Base-by-base conservation (phyloP, 2,888 invertebrate species). In the Diaperis boleti region DNA sequence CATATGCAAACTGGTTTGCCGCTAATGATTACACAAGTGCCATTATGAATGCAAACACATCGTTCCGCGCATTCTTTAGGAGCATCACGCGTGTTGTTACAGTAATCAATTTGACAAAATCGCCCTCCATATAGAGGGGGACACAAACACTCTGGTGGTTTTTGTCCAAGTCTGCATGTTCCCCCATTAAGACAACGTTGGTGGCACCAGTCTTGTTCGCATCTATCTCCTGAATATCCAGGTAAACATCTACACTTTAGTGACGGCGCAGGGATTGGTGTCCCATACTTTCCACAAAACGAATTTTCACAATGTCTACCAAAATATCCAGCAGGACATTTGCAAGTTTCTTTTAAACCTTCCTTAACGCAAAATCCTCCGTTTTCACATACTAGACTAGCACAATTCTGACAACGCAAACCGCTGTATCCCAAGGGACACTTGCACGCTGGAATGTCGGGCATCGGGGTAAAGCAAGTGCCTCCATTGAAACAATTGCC, bases 131-230 rank as follows among this genome's bases (percentile, higher is more conserved):
- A 86, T 14, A 79, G 76, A 6, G 77, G 74, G 4, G 80, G 79
- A 72, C 86, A 86, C 20, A 75, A 72, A 71, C 86, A 86, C 49
- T 76, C 75, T 1, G 78, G 76, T 59, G 80, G 78, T 65, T 83
- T 83, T 1, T 74, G 65, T 8, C 78, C 78, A 49, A 77, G 73
- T 11, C 70, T 72, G 64, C 83, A 83, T 0, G 76, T 78, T 68
- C 88, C 89, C 29, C 86, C 87, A 74, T 87, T 86, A 62, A 83
- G 82, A 72, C 89, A 90, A 65, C 83, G 84, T 20, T 83, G 82
- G 10, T 82, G 78, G 74, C 90, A 89, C 3, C 82, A 79, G 69
- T 86, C 84, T 31, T 83, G 82, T 66, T 89, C 87, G 73, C 91
- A 90, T 8, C 82, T 82, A 42, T 84, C 83, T 2, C 90, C 90